phyloP scores from a whole-genome alignment of 2,888 invertebrate species.

The Caenorhabditis plicata region DNA sequence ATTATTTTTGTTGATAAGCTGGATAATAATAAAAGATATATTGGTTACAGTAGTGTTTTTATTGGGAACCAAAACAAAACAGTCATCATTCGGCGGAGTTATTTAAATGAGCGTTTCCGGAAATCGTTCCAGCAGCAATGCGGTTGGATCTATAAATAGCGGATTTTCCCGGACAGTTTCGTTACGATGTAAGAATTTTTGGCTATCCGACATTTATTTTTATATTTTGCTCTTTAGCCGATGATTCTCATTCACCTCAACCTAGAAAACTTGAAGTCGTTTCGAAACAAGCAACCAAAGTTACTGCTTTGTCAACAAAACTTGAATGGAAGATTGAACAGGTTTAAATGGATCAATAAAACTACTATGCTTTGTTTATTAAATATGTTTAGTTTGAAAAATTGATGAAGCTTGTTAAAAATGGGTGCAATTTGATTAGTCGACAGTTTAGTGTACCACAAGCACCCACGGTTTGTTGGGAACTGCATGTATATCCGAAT shows the following conservation, averaged over 20 bases:
- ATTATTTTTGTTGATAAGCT: no score
- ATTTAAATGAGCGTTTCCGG: no score
- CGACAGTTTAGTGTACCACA: slow-evolving; percentile 56
- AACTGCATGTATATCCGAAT: slow-evolving; percentile 63
- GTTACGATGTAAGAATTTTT: slow-evolving; percentile 4
- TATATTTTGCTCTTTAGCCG: slow-evolving; percentile 23
- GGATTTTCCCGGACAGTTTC: slow-evolving; percentile 4
- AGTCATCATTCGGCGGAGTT: no score
- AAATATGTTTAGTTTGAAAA: slow-evolving; percentile 62
- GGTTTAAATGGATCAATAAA: slow-evolving; percentile 25
- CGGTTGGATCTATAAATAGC: no score
- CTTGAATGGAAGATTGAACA: slow-evolving; percentile 63
- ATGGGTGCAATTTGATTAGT: slow-evolving; percentile 57
- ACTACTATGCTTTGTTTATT: background rate
- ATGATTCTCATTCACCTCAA: slow-evolving; percentile 35
- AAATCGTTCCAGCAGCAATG: no score
- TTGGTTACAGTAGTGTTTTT: no score
- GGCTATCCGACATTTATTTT: no score
- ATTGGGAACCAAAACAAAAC: no score
- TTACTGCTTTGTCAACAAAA: slow-evolving; percentile 57
- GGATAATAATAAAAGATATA: no score
- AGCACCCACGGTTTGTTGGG: slow-evolving; percentile 60
- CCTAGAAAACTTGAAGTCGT: slow-evolving; percentile 47
- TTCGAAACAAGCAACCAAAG: slow-evolving; percentile 55
- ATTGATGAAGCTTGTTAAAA: slow-evolving; percentile 60